These are phyloP conservation scores for Mus caroli DNA, from an alignment of 2,797 vertebrate species.

Conservation along the genomic window DNA sequence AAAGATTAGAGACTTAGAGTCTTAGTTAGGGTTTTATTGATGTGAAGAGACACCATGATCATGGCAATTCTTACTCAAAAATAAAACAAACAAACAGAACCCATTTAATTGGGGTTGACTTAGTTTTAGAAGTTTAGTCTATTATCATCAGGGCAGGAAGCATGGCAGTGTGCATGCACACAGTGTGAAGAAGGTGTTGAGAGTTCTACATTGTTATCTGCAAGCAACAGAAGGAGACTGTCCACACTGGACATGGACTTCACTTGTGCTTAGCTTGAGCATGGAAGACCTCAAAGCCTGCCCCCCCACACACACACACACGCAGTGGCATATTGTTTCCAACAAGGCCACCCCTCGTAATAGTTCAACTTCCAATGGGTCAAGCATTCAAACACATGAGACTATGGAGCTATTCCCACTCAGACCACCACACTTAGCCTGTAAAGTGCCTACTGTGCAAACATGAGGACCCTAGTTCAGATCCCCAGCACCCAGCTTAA, in stretches of 20 bases:
- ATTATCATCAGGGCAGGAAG: not conserved
- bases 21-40: not conserved
- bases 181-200: not conserved
- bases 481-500: not conserved
- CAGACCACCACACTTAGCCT: not conserved
- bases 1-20: constrained; percentile 20
- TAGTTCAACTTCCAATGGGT: not conserved
- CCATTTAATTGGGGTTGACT: not conserved
- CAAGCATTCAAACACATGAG: not conserved
- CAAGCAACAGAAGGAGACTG: not conserved
- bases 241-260: not conserved
- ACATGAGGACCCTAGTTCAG: not conserved
- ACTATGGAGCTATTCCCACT: not conserved
- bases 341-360: not conserved
- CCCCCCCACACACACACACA: not conserved
- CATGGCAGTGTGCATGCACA: not conserved
- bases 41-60: not conserved
- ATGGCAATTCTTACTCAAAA: not conserved
- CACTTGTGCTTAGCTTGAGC: not conserved
- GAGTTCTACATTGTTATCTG: not conserved
- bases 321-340: not conserved
- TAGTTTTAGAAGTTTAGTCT: not conserved
- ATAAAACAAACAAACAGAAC: not conserved
- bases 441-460: not conserved
- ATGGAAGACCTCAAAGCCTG: not conserved